These are phyloP conservation scores for Mactromeris polynyma DNA, from an alignment of 2,888 invertebrate species.

Conservation along the genomic window DNA sequence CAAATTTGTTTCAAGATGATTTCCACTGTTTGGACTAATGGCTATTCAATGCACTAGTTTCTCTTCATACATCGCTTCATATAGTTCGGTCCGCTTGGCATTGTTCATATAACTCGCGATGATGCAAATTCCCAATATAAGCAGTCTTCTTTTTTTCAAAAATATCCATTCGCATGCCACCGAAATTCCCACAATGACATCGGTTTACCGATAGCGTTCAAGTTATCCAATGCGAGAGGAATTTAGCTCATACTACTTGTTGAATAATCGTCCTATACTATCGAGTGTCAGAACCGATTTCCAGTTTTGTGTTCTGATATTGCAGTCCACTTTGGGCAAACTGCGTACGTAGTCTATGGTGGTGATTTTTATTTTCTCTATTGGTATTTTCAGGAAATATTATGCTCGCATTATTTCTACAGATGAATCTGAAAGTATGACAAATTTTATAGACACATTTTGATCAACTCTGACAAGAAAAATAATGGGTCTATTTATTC, in stretches of 20 bases:
- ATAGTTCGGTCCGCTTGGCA: not conserved
- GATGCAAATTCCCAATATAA: not conserved
- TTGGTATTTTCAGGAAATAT: not conserved
- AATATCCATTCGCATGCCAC: not conserved
- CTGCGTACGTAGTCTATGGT: not conserved
- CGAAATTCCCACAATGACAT: not conserved
- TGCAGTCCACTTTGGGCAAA: not conserved
- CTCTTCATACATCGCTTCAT: not conserved
- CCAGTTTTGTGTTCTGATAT: not conserved
- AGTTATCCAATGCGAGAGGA: not conserved
- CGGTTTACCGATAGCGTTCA: not conserved
- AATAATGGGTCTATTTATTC: not conserved
- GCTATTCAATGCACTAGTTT: not conserved
- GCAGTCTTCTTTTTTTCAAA: not conserved
- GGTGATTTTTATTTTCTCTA: not conserved
- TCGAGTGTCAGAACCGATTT: not conserved
- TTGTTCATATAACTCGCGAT: not conserved
- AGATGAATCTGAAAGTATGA: not conserved
- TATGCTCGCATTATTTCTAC: not conserved
- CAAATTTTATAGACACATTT: not conserved
- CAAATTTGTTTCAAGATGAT: not conserved
- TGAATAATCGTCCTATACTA: constrained; percentile 1
- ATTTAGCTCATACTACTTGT: not conserved
- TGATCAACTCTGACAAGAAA: not conserved
- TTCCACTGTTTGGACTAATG: not conserved